Evolutionary conservation across 2,113 vertebrate species (phyloP).

Genomic region (Picathartes gymnocephalus): DNA sequence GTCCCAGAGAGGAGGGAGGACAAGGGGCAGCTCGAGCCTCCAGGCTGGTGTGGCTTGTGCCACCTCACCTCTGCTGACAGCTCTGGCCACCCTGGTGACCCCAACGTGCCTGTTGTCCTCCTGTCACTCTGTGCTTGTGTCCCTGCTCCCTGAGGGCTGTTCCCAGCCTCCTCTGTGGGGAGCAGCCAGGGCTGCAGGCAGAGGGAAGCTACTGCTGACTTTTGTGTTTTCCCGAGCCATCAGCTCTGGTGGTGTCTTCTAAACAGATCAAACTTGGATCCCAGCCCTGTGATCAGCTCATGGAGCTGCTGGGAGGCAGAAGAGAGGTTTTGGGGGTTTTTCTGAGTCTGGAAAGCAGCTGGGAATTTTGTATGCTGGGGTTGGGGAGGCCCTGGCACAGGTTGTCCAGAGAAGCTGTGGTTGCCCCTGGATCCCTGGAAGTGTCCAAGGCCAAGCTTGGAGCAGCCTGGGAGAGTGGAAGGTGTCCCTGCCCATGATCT

Average conservation of each 20-base stretch:
- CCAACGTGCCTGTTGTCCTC: rapidly evolving
- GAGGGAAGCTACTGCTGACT: not conserved
- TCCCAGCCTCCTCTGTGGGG: not conserved
- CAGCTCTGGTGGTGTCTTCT: not conserved
- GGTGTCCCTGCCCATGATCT: not conserved
- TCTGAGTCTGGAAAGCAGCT: not conserved
- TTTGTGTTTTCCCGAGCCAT: not conserved
- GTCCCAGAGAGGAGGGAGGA: not conserved
- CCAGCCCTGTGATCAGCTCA: not conserved
- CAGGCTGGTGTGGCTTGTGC: not conserved
- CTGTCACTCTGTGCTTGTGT: not conserved
- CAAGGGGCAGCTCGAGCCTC: not conserved
- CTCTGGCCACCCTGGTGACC: rapidly evolving
- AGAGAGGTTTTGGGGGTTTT: rapidly evolving
- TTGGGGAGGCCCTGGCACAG: not conserved
- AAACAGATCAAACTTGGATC: not conserved
- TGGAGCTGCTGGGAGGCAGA: not conserved
- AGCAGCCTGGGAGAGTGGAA: rapidly evolving
- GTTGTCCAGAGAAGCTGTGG: not conserved
- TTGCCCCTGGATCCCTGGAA: not conserved
- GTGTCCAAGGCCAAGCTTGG: not conserved
- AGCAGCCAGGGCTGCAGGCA: not conserved
- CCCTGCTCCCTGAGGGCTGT: not conserved
- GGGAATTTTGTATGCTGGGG: not conserved
- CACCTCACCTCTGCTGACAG: not conserved